Conservation (phyloP, 2,113 vertebrate species). For the Deroptyus accipitrinus region DNA sequence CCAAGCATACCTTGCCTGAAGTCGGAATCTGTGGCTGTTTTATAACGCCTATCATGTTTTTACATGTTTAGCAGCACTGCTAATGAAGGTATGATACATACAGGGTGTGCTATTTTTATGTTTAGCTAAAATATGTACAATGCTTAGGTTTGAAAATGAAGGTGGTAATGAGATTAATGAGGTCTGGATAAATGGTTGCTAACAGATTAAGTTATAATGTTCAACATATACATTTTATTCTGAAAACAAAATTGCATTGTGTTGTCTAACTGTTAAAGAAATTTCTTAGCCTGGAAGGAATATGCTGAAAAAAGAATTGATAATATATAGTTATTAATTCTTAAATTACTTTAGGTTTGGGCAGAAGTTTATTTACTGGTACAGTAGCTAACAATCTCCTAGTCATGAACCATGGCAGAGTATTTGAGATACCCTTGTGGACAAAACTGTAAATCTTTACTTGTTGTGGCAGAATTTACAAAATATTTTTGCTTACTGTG, state of each 20-base stretch:
- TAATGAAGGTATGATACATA: constrained; percentile 25
- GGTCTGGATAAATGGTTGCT: constrained; percentile 19
- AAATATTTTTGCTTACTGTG: background rate
- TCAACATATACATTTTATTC: background rate
- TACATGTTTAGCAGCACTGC: constrained; percentile 58
- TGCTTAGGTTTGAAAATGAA: constrained; percentile 42
- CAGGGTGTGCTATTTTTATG: constrained; percentile 56
- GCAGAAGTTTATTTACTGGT: background rate
- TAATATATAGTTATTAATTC: constrained; percentile 20
- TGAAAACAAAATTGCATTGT: background rate
- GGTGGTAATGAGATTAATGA: constrained; percentile 33
- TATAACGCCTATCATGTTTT: constrained; percentile 66
- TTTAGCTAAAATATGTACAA: constrained; percentile 31
- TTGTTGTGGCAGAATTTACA: constrained; percentile 17
- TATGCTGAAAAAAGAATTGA: constrained; percentile 11
- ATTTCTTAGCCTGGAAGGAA: constrained; percentile 33
- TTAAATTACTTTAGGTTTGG: constrained; percentile 1
- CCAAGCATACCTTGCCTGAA: constrained; percentile 32
- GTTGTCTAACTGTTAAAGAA: background rate
- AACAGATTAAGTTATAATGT: constrained; percentile 1
- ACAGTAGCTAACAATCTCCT: background rate
- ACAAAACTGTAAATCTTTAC: constrained; percentile 19
- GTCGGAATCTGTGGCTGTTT: constrained; percentile 59
- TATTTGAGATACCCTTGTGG: constrained; percentile 12
- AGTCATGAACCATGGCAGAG: background rate